phyloP scores from a whole-genome alignment of 2,113 vertebrate genomes.

The Cebidichthys violaceus region DNA sequence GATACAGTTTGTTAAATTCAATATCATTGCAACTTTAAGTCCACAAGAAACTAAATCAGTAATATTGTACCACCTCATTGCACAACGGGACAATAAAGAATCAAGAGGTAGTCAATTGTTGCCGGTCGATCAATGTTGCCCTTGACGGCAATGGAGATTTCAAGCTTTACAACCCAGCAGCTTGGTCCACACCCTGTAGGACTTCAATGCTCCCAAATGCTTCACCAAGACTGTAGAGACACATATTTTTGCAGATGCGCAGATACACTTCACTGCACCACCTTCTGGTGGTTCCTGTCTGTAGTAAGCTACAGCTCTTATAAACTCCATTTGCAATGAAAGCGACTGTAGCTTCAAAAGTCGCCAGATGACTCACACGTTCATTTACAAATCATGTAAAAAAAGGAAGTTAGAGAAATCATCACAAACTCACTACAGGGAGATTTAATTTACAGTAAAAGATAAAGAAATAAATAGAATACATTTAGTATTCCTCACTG shows the following conservation, averaged over 20 bases:
- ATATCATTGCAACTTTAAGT: background rate
- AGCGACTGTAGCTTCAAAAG: background rate
- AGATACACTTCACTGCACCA: background rate
- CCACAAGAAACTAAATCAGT: background rate
- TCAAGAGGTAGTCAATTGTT: background rate
- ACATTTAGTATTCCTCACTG: background rate
- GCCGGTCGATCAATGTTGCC: background rate
- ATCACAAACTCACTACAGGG: background rate
- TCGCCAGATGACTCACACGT: background rate
- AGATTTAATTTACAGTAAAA: background rate
- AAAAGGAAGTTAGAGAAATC: background rate
- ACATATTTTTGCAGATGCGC: too few relatives aligned
- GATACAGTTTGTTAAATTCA: background rate
- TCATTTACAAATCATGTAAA: background rate
- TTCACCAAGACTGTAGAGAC: background rate
- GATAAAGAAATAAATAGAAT: background rate
- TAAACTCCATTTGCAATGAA: background rate
- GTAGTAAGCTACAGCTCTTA: background rate
- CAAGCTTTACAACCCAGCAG: background rate
- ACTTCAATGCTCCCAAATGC: background rate
- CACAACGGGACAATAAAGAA: constrained; percentile 12
- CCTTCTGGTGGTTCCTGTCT: background rate
- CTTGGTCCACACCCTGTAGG: background rate
- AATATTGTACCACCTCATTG: background rate
- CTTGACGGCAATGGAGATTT: background rate